Conservation (phyloP, 2,113 vertebrate genomes). For the Zosterops pallidus region DNA sequence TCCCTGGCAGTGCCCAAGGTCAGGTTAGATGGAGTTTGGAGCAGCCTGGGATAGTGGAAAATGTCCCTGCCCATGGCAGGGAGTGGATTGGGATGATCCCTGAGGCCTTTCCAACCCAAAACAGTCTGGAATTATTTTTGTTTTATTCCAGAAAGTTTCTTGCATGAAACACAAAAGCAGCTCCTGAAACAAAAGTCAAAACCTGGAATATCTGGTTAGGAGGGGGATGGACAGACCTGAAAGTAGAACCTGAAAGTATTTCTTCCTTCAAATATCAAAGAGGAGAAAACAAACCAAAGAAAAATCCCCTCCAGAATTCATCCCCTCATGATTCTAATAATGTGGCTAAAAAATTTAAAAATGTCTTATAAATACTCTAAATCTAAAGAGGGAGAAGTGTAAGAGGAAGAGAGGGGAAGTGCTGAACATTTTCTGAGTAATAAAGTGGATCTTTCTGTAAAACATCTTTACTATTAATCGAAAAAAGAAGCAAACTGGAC, state of each 20-base stretch:
- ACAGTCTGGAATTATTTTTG: neutral
- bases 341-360: neutral
- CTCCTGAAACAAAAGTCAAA: neutral
- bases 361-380: neutral
- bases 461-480: neutral
- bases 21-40: neutral
- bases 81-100: no score
- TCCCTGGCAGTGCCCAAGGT: neutral
- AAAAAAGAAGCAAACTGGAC: neutral
- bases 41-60: accelerated
- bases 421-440: neutral
- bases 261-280: neutral
- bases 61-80: neutral
- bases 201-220: neutral
- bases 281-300: no score
- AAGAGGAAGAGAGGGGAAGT: neutral
- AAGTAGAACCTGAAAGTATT: neutral
- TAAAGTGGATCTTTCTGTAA: neutral
- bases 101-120: neutral
- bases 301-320: neutral
- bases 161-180: neutral
- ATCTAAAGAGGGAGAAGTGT: neutral
- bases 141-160: neutral
- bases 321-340: neutral
- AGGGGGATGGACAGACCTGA: neutral